These are phyloP conservation scores for Teleogryllus oceanicus DNA, from an alignment of 2,888 invertebrate genomes.

Conservation along the genomic window DNA sequence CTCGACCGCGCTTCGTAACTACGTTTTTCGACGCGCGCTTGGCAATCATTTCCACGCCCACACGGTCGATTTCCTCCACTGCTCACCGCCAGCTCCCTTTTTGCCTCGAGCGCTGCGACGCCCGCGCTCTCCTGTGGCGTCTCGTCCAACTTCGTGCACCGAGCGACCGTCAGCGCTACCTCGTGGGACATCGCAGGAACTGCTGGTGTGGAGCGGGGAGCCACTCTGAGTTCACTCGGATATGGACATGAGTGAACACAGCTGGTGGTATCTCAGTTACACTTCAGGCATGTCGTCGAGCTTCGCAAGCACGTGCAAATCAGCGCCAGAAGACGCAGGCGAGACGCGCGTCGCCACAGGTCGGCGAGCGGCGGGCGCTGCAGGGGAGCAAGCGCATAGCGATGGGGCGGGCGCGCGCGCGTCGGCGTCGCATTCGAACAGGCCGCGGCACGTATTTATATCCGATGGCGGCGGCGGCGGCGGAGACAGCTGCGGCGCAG, in stretches of 20 bases:
- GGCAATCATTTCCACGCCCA: no score
- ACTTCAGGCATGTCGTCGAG: conserved; percentile 46
- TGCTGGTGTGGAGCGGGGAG: conserved; percentile 77
- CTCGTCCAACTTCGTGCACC: no score
- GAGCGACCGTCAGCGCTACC: background rate
- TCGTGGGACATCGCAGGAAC: conserved; percentile 18
- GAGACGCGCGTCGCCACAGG: no score
- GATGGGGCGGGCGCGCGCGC: conserved; percentile 28
- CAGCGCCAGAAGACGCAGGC: no score
- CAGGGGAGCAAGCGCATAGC: conserved; percentile 1
- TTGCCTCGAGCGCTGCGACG: no score
- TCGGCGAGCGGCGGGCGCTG: no score
- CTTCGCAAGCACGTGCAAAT: conserved; percentile 18
- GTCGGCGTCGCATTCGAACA: background rate
- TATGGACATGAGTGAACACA: conserved; percentile 84
- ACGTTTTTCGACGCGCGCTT: no score
- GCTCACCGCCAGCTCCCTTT: no score
- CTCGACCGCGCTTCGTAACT: no score
- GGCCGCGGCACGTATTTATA: conserved; percentile 27
- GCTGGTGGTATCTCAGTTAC: conserved; percentile 98
- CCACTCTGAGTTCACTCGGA: conserved; percentile 96
- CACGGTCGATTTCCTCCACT: no score
- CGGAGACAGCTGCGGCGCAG: conserved; percentile 25
- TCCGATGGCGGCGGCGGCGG: conserved; percentile 27
- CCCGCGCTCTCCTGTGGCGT: no score